phyloP scores from a whole-genome alignment of 1,140 invertebrate genomes.

The Drosophila littoralis region DNA sequence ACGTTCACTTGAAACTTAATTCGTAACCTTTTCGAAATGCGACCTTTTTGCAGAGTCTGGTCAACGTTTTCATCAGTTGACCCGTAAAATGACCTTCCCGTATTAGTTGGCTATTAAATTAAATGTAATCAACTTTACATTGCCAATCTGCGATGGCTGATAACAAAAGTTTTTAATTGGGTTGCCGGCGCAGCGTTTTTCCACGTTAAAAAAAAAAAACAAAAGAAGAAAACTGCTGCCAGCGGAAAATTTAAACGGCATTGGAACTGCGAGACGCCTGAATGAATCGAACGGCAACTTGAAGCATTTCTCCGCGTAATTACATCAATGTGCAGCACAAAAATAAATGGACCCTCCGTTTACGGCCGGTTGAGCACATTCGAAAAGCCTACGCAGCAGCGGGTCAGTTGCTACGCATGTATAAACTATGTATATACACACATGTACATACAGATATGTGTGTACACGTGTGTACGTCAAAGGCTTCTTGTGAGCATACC shows the following conservation, averaged over 20 bases:
- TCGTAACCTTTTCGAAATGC: background rate
- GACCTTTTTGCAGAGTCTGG: background rate
- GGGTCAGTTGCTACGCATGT: background rate
- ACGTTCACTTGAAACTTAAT: background rate
- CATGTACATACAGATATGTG: background rate
- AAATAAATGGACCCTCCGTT: conserved; percentile 38
- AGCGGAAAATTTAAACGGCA: background rate
- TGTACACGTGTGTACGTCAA: background rate
- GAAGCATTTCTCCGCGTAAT: conserved; percentile 30
- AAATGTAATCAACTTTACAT: conserved; percentile 70
- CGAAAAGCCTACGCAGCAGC: conserved; percentile 13
- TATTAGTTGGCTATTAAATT: conserved; percentile 34
- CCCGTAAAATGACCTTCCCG: conserved; percentile 2
- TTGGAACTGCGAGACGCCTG: conserved; percentile 7
- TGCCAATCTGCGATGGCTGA: conserved; percentile 53
- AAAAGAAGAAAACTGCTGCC: background rate
- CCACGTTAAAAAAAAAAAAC: background rate
- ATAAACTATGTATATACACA: background rate
- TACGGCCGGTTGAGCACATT: conserved; percentile 37
- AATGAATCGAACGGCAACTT: conserved; percentile 15
- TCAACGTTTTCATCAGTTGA: background rate
- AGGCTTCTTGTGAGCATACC: conserved; percentile 1
- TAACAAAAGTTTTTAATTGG: conserved; percentile 80
- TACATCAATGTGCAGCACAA: conserved; percentile 30
- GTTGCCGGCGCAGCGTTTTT: conserved; percentile 41